A percentile compares a stretch with the other conserved stretches of the same genome.
Conservation (phyloP, 1,140 invertebrate species). For the Oryzaephilus surinamensis region DNA sequence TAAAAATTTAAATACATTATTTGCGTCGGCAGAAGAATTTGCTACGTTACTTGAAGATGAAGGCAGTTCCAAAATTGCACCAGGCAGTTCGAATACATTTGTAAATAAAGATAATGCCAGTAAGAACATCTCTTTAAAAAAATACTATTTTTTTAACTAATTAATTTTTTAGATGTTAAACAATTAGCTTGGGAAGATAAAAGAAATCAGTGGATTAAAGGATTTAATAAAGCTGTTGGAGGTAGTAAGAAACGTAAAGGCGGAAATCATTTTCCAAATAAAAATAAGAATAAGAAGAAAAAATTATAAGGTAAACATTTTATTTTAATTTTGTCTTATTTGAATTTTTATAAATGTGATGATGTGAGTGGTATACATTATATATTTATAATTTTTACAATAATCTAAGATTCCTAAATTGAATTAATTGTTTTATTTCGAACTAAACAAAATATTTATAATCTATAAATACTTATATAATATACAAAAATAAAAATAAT, state of each 20-base stretch:
- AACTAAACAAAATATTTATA: too few relatives aligned
- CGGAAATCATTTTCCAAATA: constrained; percentile 10
- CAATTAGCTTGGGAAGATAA: constrained; percentile 34
- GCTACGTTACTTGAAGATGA: constrained; percentile 33
- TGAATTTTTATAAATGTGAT: too few relatives aligned
- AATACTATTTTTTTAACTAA: constrained; percentile 3
- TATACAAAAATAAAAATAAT: too few relatives aligned
- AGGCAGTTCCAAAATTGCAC: constrained; percentile 25
- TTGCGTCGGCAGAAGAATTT: constrained; percentile 37
- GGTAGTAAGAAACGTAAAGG: constrained; percentile 12
- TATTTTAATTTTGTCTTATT: background rate
- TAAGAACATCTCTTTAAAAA: constrained; percentile 16
- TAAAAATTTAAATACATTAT: constrained; percentile 24
- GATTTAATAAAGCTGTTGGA: constrained; percentile 24
- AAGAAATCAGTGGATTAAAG: constrained; percentile 30
- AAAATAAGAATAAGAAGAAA: constrained; percentile 7
- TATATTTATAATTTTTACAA: constrained; percentile 1
- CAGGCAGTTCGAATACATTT: constrained; percentile 29
- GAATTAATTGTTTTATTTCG: too few relatives aligned
- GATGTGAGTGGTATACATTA: too few relatives aligned
- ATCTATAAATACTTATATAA: too few relatives aligned
- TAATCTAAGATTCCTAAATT: background rate
- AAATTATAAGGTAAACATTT: background rate
- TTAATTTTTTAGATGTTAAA: constrained; percentile 24
- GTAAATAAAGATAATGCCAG: constrained; percentile 33